Evolutionary conservation across 2,888 invertebrate species (phyloP).

Genomic region (Ariolimax columbianus): DNA sequence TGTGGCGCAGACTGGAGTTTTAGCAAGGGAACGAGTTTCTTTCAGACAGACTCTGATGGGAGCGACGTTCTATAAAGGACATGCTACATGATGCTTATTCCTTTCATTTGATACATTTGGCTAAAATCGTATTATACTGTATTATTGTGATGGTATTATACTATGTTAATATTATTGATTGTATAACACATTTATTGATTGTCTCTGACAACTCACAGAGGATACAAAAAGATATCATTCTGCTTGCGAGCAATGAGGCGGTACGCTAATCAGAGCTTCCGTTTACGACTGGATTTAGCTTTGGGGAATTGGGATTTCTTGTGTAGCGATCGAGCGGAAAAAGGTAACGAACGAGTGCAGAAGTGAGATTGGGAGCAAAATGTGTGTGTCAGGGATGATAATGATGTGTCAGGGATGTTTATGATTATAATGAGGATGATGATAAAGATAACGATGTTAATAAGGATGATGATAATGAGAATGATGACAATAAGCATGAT

Average conservation of each 20-base stretch:
- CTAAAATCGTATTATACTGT: no score
- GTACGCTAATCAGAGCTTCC: neutral
- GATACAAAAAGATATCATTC: neutral
- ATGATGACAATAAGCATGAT: neutral
- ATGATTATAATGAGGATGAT: neutral
- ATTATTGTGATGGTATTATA: no score
- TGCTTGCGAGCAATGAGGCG: neutral
- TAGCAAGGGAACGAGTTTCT: no score
- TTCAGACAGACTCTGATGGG: no score
- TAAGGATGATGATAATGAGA: neutral
- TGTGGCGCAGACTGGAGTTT: no score
- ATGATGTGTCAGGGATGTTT: neutral
- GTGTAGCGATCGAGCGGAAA: neutral
- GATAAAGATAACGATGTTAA: neutral
- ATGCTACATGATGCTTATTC: no score
- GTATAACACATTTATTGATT: no score
- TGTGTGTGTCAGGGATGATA: no score
- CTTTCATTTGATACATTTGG: no score
- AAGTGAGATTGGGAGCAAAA: no score
- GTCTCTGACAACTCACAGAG: neutral
- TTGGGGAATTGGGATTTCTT: neutral
- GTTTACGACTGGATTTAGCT: neutral
- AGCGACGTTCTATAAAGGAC: no score
- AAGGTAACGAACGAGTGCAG: neutral
- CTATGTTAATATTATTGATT: no score